phyloP scores from a whole-genome alignment of 2,113 vertebrate genomes.

The Procavia capensis region DNA sequence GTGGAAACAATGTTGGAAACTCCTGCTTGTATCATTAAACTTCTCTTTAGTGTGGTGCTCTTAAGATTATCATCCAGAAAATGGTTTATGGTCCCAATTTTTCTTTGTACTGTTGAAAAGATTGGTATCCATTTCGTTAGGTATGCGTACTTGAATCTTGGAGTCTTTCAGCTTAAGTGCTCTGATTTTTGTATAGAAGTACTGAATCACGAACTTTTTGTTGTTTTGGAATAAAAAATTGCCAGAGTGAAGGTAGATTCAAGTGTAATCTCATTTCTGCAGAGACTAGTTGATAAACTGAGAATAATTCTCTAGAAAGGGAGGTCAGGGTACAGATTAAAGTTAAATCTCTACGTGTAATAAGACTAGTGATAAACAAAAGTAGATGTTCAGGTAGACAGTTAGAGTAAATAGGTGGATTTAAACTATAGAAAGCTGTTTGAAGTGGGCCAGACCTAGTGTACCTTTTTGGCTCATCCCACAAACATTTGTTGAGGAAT shows the following conservation, averaged over 20 bases:
- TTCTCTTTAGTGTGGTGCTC: neutral
- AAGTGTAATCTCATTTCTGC: conserved; percentile 42
- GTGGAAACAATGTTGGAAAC: conserved; percentile 34
- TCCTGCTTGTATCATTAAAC: neutral
- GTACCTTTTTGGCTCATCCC: neutral
- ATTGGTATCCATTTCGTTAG: neutral
- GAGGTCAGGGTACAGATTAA: neutral
- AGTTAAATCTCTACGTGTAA: neutral
- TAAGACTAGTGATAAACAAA: conserved; percentile 17
- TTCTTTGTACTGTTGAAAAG: neutral
- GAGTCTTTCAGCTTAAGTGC: neutral
- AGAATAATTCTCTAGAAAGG: conserved; percentile 9
- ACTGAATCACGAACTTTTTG: neutral
- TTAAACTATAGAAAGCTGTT: neutral
- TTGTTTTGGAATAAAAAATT: conserved; percentile 52
- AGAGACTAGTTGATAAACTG: neutral
- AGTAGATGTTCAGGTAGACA: neutral
- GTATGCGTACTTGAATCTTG: conserved; percentile 6
- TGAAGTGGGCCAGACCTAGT: neutral
- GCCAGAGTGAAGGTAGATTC: neutral
- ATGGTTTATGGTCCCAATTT: conserved; percentile 30
- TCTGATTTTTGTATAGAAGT: conserved; percentile 16
- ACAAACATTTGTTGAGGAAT: neutral
- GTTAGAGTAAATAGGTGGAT: neutral
- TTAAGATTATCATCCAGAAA: neutral